Evolutionary conservation across 2,888 invertebrate species (phyloP), one percentile per base, ranked within the genome.

Genomic region (Dysmachus trigonus): DNA sequence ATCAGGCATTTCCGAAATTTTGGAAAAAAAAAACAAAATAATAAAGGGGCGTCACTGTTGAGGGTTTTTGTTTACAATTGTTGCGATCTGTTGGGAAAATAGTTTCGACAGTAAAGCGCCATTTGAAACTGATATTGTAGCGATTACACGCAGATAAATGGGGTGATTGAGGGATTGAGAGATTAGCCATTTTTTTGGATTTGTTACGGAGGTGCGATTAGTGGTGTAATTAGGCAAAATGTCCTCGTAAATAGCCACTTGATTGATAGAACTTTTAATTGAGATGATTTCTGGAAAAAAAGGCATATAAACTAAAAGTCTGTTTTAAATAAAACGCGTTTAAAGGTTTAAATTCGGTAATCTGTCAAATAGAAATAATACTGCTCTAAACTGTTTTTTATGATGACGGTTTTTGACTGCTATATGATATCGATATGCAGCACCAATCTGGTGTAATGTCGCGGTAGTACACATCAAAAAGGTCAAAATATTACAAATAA

Each of bases 21-120:
- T 90, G 89, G 88, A 88, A 88, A 89, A 83, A 83, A 71, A 35
- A 31, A 27, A 27, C 31, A 6, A 0, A n/a, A n/a, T n/a, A n/a
- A n/a, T n/a, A n/a, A 77, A 41, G 83, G 72, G 41, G 8, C 71
- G 22, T 15, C n/a, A 47, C 5, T 85, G 74, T 74, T 33, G 18
- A 47, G 74, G 85, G 72, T 83, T 72, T 47, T 73, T 85, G 74
- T 85, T 74, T 73, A 47, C 85, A 74, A 33, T 74, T 73, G 30
- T 51, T 33, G 31, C 22, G 33, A 85, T 47, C n/a, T 85, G 41
- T 85, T 85, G 74, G 74, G 74, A 85, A 74, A 85, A 85, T 51
- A 74, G 51, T 85, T 85, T 47, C 74, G 74, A 73, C 74, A 73
- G 31, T 85, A 74, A 74, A 85, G 22, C 18, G 13, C 47, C 71